Evolutionary conservation across 2,888 invertebrate genomes (phyloP).

Genomic region (Philereme vetulata): DNA sequence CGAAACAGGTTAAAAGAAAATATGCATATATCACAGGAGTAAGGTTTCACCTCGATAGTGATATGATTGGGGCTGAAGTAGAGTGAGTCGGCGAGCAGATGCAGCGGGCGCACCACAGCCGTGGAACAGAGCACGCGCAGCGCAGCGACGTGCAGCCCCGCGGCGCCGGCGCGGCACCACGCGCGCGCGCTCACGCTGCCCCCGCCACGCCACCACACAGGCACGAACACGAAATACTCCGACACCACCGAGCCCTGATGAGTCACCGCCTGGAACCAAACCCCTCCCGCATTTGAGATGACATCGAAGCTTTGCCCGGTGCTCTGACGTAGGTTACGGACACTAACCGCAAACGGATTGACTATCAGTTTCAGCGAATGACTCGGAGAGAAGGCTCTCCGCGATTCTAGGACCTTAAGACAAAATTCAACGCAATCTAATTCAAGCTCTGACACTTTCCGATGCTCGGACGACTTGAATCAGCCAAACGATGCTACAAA

Average conservation of each 20-base stretch:
- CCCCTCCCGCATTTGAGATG: too few relatives aligned
- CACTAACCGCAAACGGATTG: too few relatives aligned
- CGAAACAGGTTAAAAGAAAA: neutral
- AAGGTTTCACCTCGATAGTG: conserved; percentile 49
- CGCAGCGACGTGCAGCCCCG: conserved; percentile 52
- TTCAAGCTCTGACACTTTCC: too few relatives aligned
- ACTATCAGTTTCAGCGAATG: too few relatives aligned
- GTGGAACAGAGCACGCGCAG: conserved; percentile 57
- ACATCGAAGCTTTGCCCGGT: too few relatives aligned
- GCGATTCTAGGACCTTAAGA: too few relatives aligned
- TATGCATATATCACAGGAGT: neutral
- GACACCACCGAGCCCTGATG: conserved; percentile 42
- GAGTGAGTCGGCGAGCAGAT: conserved; percentile 63
- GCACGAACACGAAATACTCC: conserved; percentile 52
- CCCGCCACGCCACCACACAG: conserved; percentile 61
- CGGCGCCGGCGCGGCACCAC: conserved; percentile 48
- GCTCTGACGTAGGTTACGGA: too few relatives aligned
- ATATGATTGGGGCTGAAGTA: conserved; percentile 53
- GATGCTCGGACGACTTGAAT: too few relatives aligned
- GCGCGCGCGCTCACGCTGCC: conserved; percentile 47
- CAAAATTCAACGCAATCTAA: too few relatives aligned
- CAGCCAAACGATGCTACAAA: too few relatives aligned
- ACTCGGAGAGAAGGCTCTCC: too few relatives aligned
- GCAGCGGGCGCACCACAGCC: conserved; percentile 52
- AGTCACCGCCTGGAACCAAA: conserved; percentile 36